phyloP scores from a whole-genome alignment of 2,113 vertebrate genomes.

The Pithys albifrons region DNA sequence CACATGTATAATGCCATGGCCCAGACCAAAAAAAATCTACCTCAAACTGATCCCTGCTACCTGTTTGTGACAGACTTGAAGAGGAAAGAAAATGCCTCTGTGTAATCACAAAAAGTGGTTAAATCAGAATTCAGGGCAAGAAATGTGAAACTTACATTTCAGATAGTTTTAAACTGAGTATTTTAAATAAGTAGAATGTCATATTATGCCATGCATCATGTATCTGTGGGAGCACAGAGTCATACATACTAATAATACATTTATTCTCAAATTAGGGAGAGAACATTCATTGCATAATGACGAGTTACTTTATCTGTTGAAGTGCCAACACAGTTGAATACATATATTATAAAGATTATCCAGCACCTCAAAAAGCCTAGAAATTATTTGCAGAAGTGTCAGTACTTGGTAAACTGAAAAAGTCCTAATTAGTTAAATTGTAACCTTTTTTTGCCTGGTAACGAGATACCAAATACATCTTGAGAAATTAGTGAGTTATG shows the following conservation, averaged over 20 bases:
- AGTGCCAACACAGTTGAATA: background rate
- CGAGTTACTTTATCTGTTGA: background rate
- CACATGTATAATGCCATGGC: background rate
- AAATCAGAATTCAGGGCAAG: background rate
- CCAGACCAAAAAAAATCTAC: background rate
- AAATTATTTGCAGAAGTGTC: background rate
- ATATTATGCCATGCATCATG: background rate
- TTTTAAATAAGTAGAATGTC: background rate
- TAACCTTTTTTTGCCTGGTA: background rate
- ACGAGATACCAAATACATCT: background rate
- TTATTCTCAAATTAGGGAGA: constrained; percentile 12
- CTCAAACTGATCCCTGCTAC: background rate
- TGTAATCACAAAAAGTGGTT: background rate
- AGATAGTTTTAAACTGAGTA: background rate
- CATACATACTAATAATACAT: constrained; percentile 5
- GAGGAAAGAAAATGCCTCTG: background rate
- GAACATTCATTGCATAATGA: background rate
- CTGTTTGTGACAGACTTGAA: background rate
- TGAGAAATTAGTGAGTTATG: background rate
- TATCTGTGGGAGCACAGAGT: background rate
- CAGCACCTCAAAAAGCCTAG: background rate
- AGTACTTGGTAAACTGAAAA: background rate
- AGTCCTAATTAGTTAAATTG: background rate
- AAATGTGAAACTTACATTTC: background rate
- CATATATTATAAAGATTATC: constrained; percentile 11